A percentile compares a stretch with the other conserved stretches of the same genome.
phyloP scores from a whole-genome alignment of 2,113 vertebrate genomes.

The Cebidichthys violaceus region DNA sequence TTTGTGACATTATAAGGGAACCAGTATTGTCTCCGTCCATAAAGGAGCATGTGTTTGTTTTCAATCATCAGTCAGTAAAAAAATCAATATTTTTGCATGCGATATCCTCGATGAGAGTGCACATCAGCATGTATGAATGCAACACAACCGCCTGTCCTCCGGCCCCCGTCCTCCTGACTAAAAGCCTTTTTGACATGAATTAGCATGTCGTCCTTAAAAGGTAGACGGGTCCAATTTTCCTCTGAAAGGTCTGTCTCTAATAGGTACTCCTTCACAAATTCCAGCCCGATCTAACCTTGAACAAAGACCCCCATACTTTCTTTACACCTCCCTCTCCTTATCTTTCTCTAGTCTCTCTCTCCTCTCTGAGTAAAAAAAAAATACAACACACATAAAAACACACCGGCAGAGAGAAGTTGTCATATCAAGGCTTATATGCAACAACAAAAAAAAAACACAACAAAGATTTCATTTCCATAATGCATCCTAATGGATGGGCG shows the following conservation, averaged over 20 bases:
- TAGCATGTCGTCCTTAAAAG: conserved; percentile 98
- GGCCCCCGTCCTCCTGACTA: conserved; percentile 75
- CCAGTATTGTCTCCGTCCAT: neutral
- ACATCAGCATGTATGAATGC: conserved; percentile 64
- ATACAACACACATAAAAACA: conserved; percentile 13
- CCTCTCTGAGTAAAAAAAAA: conserved; percentile 6
- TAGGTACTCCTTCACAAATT: conserved; percentile 93
- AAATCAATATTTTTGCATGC: conserved; percentile 52
- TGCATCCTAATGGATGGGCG: conserved; percentile 83
- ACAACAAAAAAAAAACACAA: conserved; percentile 61
- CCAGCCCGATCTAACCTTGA: conserved; percentile 87
- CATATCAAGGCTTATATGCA: conserved; percentile 60
- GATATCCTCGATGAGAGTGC: conserved; percentile 54
- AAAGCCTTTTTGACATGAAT: conserved; percentile 90
- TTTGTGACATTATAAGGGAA: neutral
- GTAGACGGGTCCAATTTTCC: conserved; percentile 94
- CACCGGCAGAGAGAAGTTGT: conserved; percentile 26
- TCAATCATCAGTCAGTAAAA: conserved; percentile 4
- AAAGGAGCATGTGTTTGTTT: neutral
- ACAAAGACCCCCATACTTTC: conserved; percentile 53
- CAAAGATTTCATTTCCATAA: conserved; percentile 84
- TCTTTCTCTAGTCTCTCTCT: conserved; percentile 60
- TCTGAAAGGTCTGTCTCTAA: conserved; percentile 95
- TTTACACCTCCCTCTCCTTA: conserved; percentile 41
- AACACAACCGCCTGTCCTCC: conserved; percentile 66